Evolutionary conservation across 1,140 invertebrate genomes (phyloP).

Genomic region (Zaprionus davidi): DNA sequence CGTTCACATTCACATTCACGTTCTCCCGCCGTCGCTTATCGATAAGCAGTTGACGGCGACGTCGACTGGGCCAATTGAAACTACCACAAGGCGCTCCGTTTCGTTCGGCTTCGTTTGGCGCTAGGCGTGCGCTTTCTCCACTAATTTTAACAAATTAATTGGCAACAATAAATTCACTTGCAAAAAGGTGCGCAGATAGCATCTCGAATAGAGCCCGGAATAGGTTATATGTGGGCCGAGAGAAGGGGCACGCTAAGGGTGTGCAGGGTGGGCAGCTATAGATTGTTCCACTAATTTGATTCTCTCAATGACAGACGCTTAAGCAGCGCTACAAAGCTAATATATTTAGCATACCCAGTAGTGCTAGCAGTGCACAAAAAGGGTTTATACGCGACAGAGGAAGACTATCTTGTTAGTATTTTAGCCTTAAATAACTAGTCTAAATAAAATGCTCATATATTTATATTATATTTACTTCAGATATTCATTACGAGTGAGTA

Average conservation of each 20-base stretch:
- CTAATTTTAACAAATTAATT: slow-evolving; percentile 83
- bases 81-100: slow-evolving; percentile 56
- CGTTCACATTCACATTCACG: slow-evolving; percentile 14
- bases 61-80: slow-evolving; percentile 57
- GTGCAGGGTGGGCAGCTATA: slow-evolving; percentile 48
- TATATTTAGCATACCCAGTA: slow-evolving; percentile 56
- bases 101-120: not conserved
- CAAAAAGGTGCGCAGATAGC: slow-evolving; percentile 74
- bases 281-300: slow-evolving; percentile 78
- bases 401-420: too few species aligned
- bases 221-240: slow-evolving; percentile 9
- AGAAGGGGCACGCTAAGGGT: not conserved
- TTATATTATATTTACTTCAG: too few species aligned
- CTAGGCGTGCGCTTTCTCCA: slow-evolving; percentile 55
- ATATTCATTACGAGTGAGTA: too few species aligned
- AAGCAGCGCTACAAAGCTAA: slow-evolving; percentile 57
- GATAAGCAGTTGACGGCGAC: slow-evolving; percentile 72
- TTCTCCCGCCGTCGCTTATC: slow-evolving; percentile 64
- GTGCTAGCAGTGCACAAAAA: not conserved
- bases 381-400: too few species aligned
- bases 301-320: slow-evolving; percentile 72
- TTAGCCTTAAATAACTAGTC: too few species aligned
- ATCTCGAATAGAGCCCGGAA: slow-evolving; percentile 42
- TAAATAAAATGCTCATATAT: too few species aligned
- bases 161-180: slow-evolving; percentile 79